These are phyloP conservation scores for Ditylenchus weischeri DNA, from an alignment of 2,888 invertebrate species.

Conservation along the genomic window DNA sequence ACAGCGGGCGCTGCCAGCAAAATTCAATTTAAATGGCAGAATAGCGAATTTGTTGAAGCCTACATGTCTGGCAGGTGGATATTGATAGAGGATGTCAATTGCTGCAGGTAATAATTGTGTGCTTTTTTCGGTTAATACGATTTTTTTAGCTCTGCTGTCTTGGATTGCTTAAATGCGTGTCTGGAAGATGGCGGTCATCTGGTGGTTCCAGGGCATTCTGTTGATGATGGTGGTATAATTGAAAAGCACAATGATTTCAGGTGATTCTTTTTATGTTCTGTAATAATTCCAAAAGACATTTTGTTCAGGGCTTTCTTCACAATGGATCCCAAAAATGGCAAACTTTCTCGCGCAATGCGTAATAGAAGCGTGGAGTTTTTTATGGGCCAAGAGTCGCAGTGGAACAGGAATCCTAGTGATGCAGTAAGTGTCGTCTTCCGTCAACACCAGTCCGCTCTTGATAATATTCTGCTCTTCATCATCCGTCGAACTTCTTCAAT, in stretches of 20 bases:
- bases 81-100: constrained; percentile 61
- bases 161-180: constrained; percentile 90
- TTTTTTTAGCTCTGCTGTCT: constrained; percentile 75
- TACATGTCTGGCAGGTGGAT: constrained; percentile 62
- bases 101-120: constrained; percentile 49
- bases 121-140: neutral
- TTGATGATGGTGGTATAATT: constrained; percentile 69
- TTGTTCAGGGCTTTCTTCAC: constrained; percentile 77
- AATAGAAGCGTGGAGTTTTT: constrained; percentile 92
- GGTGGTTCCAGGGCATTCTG: constrained; percentile 85
- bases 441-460: neutral
- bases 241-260: constrained; percentile 81
- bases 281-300: neutral
- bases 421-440: neutral
- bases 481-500: too few relatives aligned
- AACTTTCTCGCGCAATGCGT: constrained; percentile 95
- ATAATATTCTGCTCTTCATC: neutral
- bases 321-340: constrained; percentile 89
- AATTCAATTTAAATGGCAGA: constrained; percentile 63
- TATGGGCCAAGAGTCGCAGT: constrained; percentile 57
- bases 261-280: constrained; percentile 48
- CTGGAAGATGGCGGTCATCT: constrained; percentile 87
- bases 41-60: constrained; percentile 62
- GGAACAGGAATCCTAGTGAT: constrained; percentile 9
- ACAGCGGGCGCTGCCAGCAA: constrained; percentile 14